Base-by-base conservation (phyloP, 2,113 vertebrate species). In the Sphaerodactylus townsendi region DNA sequence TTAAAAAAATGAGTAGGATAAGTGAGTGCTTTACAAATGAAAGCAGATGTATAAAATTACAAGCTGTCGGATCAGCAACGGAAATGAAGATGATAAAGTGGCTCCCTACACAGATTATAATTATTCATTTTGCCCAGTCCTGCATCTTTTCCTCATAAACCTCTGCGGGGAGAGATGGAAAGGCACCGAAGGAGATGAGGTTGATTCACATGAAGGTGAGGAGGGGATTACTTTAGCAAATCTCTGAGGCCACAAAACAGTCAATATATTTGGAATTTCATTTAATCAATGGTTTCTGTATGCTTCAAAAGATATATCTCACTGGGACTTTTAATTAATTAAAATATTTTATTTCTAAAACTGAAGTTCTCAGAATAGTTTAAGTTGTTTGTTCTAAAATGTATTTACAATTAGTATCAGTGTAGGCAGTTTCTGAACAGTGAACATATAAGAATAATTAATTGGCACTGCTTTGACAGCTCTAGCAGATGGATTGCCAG, bases 21-120 rank as follows among this genome's bases (percentile, higher is more conserved):
- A 97, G 96, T 95, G 96, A 98, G 96, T 95, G 93, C 96, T 98
- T 97, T 96, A 97, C 97, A 98, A 98, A 98, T 98, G 97, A 97
- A 98, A 97, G 96, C 98, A 98, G 97, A 99, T 97, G 98, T 96
- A 96, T 98, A 97, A 97, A 97, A 98, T 98, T 97, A 98, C 96
- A 97, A 97, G 97, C 96, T 97, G 97, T 98, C 97, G 96, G 96
- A 96, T 97, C 97, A 95, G 96, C 97, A 96, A 96, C 94, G 94
- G 97, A 97, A 97, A 96, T 96, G 95, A 96, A 95, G 95, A 96
- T 98, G 98, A 98, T 98, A 96, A 97, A 98, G 96, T 96, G 95
- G 96, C 96, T 95, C 95, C 95, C 95, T 97, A 95, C 96, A 94
- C 94, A 95, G 96, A 96, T 96, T 96, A 96, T 96, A 97, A 98